Base-by-base conservation (phyloP, 2,113 vertebrate genomes). In the Variabilichromis moorii region DNA sequence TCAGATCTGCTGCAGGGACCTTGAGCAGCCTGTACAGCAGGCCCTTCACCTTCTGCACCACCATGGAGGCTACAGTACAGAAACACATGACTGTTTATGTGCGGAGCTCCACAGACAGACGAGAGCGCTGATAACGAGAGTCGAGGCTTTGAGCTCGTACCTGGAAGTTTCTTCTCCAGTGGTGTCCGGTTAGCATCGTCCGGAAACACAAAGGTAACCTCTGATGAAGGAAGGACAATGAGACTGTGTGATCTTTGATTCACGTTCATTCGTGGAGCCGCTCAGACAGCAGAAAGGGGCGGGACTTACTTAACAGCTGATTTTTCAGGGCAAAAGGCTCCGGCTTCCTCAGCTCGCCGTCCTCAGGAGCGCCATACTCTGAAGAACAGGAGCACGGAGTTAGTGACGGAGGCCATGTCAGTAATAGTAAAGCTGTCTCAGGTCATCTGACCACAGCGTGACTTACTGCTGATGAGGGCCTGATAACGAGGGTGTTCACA, bases 11-110 rank as follows among this genome's bases (percentile, higher is more conserved):
- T 28, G 95, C 96, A 37, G 97, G 97, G 57, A 99, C 93, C 96
- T 96, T 99, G 55, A 99, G 91, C 7, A 98, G 94, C 71, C 98
- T 94, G 85, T 96, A 96, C 5, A 99, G 96, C 61, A 99, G 86
- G 2, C 97, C 98, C 93, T 98, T 99, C 90, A 99, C 97, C 91
- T 98, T 99, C 90, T 98, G 98, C 76, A 99, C 68, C 5, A 95
- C 96, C 98, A 99, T 99, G 68, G 98, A 97, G 9, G 96, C 98
- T 99, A 84, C 80, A 89, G 59, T 42, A 31, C 16, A 90, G 3
- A 88, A 45, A 66, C 40, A 78, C 24, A 2, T 42, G 6, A 47
- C 6, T 47, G 71, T 31, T 76, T 19, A 50, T 28, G 42, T 28
- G 24, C 26, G 0, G 40, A 19, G 71, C 71, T 76, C 6, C 19